Conservation (phyloP, 1,140 invertebrate genomes). For the Tetragnatha versicolor region DNA sequence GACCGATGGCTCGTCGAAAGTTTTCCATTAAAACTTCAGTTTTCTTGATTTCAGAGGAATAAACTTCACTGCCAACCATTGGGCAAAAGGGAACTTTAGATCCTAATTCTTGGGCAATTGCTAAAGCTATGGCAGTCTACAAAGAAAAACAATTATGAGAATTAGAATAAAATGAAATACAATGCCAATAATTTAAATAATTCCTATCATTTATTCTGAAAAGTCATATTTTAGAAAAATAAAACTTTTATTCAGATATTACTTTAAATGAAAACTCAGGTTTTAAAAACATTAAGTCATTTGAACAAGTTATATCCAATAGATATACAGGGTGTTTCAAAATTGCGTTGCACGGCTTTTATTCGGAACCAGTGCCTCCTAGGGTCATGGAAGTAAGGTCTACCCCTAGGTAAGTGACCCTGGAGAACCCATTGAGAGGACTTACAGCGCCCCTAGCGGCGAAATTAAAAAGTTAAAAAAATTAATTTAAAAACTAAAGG, state of each 20-base stretch:
- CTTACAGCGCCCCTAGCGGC: too few species aligned
- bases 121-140: slow-evolving; percentile 93
- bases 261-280: not conserved
- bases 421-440: too few species aligned
- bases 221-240: not conserved
- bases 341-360: too few species aligned
- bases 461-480: too few species aligned
- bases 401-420: too few species aligned
- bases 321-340: too few species aligned
- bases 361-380: too few species aligned
- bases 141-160: slow-evolving; percentile 27
- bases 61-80: slow-evolving; percentile 99
- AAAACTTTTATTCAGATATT: not conserved
- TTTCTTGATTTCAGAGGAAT: slow-evolving; percentile 99
- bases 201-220: not conserved
- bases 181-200: not conserved
- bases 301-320: too few species aligned
- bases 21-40: slow-evolving; percentile 99
- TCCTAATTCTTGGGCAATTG: slow-evolving; percentile 97
- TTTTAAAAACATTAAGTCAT: slow-evolving; percentile 36
- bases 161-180: not conserved
- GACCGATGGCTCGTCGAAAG: slow-evolving; percentile 94
- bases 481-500: too few species aligned
- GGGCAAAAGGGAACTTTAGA: slow-evolving; percentile 99
- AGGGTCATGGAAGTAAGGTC: too few species aligned